These are phyloP conservation scores for Rhynchophorus ferrugineus DNA, from an alignment of 1,140 invertebrate genomes.

Conservation along the genomic window DNA sequence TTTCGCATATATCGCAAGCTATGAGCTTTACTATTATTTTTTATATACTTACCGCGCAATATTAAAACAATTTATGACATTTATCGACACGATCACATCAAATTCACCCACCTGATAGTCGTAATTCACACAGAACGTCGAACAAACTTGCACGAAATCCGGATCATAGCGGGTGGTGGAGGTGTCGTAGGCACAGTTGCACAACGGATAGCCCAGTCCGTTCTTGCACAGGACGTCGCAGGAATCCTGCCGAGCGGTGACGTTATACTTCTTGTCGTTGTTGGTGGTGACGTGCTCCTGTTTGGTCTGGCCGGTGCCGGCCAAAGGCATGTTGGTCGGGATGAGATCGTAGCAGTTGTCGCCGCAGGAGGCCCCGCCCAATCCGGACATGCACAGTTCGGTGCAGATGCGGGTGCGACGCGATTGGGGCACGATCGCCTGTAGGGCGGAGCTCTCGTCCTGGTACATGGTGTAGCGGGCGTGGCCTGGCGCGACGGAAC, in stretches of 20 bases:
- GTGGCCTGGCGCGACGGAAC: constrained; percentile 19
- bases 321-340: constrained; percentile 26
- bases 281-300: background rate
- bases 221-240: constrained; percentile 40
- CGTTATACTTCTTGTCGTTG: constrained; percentile 9
- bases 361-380: constrained; percentile 41
- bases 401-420: constrained; percentile 37
- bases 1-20: too few species aligned
- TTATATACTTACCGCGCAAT: too few species aligned
- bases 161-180: constrained; percentile 11
- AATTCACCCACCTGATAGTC: constrained; percentile 26
- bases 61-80: too few species aligned
- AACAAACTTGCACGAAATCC: constrained; percentile 36
- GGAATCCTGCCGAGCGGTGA: constrained; percentile 29
- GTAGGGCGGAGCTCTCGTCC: constrained; percentile 18
- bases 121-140: constrained; percentile 32
- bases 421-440: constrained; percentile 33
- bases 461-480: constrained; percentile 15
- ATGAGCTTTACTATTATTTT: too few species aligned
- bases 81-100: background rate
- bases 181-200: constrained; percentile 27
- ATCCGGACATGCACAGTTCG: constrained; percentile 39
- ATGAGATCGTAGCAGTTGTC: constrained; percentile 35
- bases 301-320: constrained; percentile 7
- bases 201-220: constrained; percentile 37